Evolutionary conservation across 2,113 vertebrate genomes (phyloP).

Genomic region (Nyctibius bracteatus): DNA sequence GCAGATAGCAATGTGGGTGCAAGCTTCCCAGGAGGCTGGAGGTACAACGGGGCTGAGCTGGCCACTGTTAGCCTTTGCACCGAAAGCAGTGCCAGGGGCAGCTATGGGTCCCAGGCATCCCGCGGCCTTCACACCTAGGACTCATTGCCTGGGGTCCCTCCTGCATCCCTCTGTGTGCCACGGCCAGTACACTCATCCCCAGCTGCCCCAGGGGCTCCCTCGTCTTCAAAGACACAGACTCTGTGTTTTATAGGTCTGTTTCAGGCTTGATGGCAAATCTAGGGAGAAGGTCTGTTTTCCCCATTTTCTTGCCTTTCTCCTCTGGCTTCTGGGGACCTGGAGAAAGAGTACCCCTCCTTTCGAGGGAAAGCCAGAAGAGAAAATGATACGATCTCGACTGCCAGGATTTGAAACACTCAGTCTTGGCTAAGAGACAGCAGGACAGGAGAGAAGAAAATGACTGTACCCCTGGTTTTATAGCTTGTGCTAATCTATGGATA

Average conservation of each 20-base stretch:
- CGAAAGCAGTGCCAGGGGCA: background rate
- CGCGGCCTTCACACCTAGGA: background rate
- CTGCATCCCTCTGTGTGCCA: background rate
- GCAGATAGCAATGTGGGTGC: background rate
- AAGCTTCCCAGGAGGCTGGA: background rate
- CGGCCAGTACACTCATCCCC: background rate
- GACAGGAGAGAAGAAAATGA: background rate
- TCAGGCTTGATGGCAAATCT: background rate
- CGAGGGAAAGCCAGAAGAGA: background rate
- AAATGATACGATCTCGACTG: background rate
- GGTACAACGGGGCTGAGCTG: accelerated
- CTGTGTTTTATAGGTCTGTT: background rate
- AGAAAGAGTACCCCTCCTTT: background rate
- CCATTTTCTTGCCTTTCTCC: background rate
- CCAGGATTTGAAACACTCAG: background rate
- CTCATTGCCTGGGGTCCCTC: background rate
- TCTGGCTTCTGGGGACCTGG: background rate
- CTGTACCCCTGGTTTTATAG: background rate
- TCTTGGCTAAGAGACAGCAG: background rate
- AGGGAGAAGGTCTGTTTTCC: background rate
- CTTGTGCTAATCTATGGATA: background rate
- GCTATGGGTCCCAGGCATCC: background rate
- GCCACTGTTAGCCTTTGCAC: accelerated
- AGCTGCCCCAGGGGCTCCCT: background rate
- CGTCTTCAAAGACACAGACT: background rate